Conservation (phyloP, 2,797 vertebrate species). For the Catostomus latipinnis region DNA sequence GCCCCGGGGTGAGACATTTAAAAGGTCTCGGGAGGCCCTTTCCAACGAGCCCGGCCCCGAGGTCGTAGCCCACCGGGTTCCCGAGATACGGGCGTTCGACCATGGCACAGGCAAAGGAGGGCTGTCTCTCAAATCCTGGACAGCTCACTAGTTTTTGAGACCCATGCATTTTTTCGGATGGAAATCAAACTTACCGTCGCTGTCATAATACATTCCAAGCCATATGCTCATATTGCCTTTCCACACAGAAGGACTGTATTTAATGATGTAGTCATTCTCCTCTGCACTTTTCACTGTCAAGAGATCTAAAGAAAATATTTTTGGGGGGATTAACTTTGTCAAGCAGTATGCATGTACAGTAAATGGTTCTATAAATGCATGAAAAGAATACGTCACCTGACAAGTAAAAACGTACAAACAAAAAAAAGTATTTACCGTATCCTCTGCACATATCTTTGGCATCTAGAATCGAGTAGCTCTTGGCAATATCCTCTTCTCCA, state of each 20-base stretch:
- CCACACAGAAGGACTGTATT: slow-evolving; percentile 81
- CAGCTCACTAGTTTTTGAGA: background rate
- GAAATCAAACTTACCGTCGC: slow-evolving; percentile 77
- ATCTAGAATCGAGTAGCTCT: slow-evolving; percentile 71
- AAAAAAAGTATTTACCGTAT: slow-evolving; percentile 67
- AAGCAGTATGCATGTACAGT: background rate
- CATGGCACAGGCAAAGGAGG: too few species aligned
- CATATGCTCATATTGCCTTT: slow-evolving; percentile 78
- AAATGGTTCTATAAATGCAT: background rate
- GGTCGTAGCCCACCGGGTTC: too few species aligned
- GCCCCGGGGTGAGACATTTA: too few species aligned
- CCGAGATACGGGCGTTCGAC: too few species aligned
- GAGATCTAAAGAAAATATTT: slow-evolving; percentile 67
- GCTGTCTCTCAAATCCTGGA: too few species aligned
- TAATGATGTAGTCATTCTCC: slow-evolving; percentile 82
- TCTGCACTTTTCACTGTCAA: slow-evolving; percentile 81
- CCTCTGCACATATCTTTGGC: slow-evolving; percentile 72
- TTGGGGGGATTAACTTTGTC: background rate
- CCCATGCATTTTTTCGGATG: background rate
- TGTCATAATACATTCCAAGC: slow-evolving; percentile 87
- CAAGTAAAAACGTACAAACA: too few species aligned
- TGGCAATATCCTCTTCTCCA: slow-evolving; percentile 74
- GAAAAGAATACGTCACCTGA: too few species aligned
- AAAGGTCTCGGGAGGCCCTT: too few species aligned
- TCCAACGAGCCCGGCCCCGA: too few species aligned